These are phyloP conservation scores for Drosophila miranda DNA, from an alignment of 1,140 invertebrate genomes.

Conservation along the genomic window DNA sequence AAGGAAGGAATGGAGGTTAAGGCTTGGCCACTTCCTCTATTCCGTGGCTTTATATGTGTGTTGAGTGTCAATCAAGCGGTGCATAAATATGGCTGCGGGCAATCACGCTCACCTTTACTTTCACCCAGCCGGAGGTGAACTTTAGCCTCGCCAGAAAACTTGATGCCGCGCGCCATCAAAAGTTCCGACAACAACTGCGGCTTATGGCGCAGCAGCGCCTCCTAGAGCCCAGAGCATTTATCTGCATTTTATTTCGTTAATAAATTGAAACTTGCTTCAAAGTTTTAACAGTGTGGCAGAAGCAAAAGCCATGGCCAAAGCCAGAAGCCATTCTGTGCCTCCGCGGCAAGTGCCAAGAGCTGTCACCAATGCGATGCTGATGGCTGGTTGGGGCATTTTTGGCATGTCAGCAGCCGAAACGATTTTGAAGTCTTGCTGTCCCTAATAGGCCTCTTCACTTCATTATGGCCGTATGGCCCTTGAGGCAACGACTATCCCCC, in stretches of 20 bases:
- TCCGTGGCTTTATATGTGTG: neutral
- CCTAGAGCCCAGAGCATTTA: slow-evolving; percentile 47
- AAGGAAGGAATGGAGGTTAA: neutral
- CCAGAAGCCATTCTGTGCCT: slow-evolving; percentile 7
- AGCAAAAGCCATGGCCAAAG: slow-evolving; percentile 1
- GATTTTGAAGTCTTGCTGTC: slow-evolving; percentile 34
- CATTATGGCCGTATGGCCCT: slow-evolving; percentile 20
- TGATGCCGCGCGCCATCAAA: slow-evolving; percentile 56
- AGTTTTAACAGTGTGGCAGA: slow-evolving; percentile 45
- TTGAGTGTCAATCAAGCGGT: slow-evolving; percentile 42
- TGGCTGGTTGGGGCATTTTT: slow-evolving; percentile 23
- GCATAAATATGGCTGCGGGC: slow-evolving; percentile 27
- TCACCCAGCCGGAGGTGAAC: slow-evolving; percentile 4
- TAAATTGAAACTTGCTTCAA: slow-evolving; percentile 76
- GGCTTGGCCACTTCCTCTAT: neutral
- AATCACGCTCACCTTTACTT: slow-evolving; percentile 29
- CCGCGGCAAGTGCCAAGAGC: slow-evolving; percentile 38
- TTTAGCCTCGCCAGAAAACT: slow-evolving; percentile 21
- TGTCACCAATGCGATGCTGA: slow-evolving; percentile 28
- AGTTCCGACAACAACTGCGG: slow-evolving; percentile 60
- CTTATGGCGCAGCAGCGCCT: slow-evolving; percentile 43
- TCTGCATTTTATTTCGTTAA: slow-evolving; percentile 80
- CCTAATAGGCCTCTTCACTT: slow-evolving; percentile 52
- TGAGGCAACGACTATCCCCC: slow-evolving; percentile 3
- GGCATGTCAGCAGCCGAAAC: slow-evolving; percentile 3